Percentiles rank a stretch among this genome's conserved stretches.
Conservation (phyloP, 2,797 vertebrate species). For the Thaleichthys pacificus region DNA sequence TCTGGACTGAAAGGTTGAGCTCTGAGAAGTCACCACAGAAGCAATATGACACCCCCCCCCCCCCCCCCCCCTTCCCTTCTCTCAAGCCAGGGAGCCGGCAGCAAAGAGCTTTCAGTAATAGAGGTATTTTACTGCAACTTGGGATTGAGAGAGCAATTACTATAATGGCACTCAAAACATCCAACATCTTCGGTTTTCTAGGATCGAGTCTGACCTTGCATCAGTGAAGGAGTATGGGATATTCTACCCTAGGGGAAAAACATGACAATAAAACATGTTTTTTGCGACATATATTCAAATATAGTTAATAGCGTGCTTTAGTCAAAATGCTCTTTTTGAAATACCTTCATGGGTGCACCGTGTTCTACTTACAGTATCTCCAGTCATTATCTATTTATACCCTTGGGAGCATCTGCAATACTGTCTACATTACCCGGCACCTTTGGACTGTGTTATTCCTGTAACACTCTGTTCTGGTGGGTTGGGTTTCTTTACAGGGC, state of each 20-base stretch:
- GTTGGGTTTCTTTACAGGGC: conserved; percentile 53
- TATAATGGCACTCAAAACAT: conserved; percentile 48
- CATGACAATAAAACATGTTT: too few species aligned
- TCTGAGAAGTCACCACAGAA: conserved; percentile 21
- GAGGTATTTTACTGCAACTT: conserved; percentile 31
- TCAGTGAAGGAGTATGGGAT: too few species aligned
- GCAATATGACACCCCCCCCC: background rate
- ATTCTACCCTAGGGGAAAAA: too few species aligned
- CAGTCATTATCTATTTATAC: conserved; percentile 50
- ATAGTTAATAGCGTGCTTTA: too few species aligned
- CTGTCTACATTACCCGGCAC: conserved; percentile 41
- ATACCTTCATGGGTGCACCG: too few species aligned
- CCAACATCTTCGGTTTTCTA: conserved; percentile 25
- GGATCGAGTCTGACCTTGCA: too few species aligned
- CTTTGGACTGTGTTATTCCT: conserved; percentile 49
- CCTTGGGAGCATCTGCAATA: conserved; percentile 33
- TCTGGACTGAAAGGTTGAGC: conserved; percentile 46
- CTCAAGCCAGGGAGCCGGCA: background rate
- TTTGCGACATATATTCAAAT: too few species aligned
- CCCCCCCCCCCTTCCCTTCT: background rate
- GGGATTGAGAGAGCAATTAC: conserved; percentile 47
- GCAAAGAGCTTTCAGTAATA: background rate
- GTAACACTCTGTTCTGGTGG: conserved; percentile 34
- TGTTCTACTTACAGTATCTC: background rate
- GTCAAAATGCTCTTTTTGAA: too few species aligned